A percentile compares a stretch with the other conserved stretches of the same genome.
phyloP scores from a whole-genome alignment of 2,113 vertebrate genomes.

The Octodon degus region DNA sequence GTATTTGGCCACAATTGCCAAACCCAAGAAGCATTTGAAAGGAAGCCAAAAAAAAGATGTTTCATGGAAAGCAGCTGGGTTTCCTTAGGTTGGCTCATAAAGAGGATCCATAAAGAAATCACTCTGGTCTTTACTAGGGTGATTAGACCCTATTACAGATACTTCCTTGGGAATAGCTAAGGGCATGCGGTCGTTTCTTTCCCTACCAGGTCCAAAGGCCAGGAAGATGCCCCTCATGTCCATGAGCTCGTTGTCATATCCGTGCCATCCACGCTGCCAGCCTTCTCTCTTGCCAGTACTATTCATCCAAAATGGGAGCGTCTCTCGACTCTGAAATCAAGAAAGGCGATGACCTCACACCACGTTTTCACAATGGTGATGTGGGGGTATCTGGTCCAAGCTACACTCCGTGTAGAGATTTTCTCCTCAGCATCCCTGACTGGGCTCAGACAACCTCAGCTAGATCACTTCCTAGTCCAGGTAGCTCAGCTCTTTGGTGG shows the following conservation, averaged over 20 bases:
- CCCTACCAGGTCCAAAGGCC: conserved; percentile 94
- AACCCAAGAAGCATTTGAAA: conserved; percentile 77
- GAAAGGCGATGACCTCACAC: neutral
- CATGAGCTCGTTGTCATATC: conserved; percentile 95
- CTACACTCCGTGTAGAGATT: fast-evolving
- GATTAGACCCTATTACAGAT: neutral
- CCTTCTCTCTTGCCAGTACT: conserved; percentile 86
- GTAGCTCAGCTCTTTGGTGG: neutral
- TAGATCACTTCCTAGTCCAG: neutral
- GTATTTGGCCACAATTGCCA: conserved; percentile 73
- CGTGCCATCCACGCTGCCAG: conserved; percentile 97
- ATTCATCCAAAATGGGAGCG: conserved; percentile 94
- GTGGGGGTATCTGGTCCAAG: neutral
- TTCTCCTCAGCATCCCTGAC: neutral
- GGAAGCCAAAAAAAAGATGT: conserved; percentile 61
- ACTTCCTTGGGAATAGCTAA: neutral
- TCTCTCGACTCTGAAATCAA: conserved; percentile 89
- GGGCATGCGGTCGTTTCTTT: neutral
- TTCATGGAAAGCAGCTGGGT: conserved; percentile 58
- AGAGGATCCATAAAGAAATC: conserved; percentile 43
- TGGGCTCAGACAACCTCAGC: neutral
- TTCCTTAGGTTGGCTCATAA: conserved; percentile 62
- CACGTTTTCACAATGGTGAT: fast-evolving
- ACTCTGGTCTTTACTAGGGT: fast-evolving
- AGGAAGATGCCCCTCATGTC: conserved; percentile 96